Evolutionary conservation across 2,113 vertebrate species (phyloP), one percentile per base, ranked within the genome.

Genomic region (Tautogolabrus adspersus): DNA sequence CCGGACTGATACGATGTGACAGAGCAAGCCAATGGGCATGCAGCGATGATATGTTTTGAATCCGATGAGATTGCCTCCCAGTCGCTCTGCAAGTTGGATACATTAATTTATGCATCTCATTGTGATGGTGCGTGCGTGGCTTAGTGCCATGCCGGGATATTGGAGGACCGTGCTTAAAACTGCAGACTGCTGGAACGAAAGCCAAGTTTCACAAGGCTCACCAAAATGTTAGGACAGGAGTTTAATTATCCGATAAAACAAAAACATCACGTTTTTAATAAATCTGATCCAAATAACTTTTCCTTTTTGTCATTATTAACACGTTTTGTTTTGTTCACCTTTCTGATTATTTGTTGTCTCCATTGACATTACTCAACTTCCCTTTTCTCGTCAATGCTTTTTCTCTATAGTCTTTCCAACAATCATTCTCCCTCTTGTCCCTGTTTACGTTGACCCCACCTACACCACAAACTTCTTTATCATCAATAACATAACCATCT

Each of bases 1-100:
- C 62, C 26, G 16, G 73, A 61, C 44, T 84, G 84, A 86, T 83
- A 23, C 60, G 2, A 22, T 66, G 77, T 79, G 85, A 84, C 74
- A 66, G 30, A 38, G 66, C 38, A 34, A 72, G 75, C 75, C 72
- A 22, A 9, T 30, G 71, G 70, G 23, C 62, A 47, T 63, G 52
- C 61, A 75, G 61, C 40, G 6, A 46, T 67, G 74, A 49, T 38
- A 38, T 74, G 83, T 74, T 72, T 60, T 34, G 69, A 66, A 42
- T 63, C 38, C 55, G 21, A 5, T 22, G n/a, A 69, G 57, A 74
- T 52, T 47, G 12, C 60, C 57, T 71, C 61, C 21, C n/a, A 22
- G 56, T 51, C 18, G 11, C 58, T 40, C 23, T 18, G 11, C 49
- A 65, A 75, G 55, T 65, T 60, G 64, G 15, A 61, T 66, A 10